Conservation (phyloP, 2,797 vertebrate genomes). For the Enteromius mattozi region DNA sequence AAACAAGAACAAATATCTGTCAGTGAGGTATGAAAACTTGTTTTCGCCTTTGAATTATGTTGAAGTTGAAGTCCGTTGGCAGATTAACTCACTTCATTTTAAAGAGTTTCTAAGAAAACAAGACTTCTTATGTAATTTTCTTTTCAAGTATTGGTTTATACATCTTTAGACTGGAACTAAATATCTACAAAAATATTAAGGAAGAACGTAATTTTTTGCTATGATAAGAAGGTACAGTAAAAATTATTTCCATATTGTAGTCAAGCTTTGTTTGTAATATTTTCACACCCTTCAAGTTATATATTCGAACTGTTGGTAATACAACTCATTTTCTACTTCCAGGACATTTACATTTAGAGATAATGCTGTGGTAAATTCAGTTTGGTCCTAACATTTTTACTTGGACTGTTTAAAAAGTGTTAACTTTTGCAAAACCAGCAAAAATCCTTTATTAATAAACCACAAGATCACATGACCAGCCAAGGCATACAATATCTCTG, state of each 20-base stretch:
- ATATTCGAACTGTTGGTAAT: too few species aligned
- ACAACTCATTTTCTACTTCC: too few species aligned
- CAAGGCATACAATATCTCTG: background rate
- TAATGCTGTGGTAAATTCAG: too few species aligned
- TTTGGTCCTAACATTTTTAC: too few species aligned
- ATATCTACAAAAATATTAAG: background rate
- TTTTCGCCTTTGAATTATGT: background rate
- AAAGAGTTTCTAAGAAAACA: background rate
- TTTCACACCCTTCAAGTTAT: too few species aligned
- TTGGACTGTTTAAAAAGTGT: too few species aligned
- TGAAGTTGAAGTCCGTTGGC: background rate
- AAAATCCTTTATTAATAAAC: too few species aligned
- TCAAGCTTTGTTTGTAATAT: too few species aligned
- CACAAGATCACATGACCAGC: background rate
- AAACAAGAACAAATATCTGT: background rate
- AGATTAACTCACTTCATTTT: background rate
- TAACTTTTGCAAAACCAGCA: too few species aligned
- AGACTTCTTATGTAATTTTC: background rate
- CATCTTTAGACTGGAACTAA: background rate
- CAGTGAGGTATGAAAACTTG: background rate
- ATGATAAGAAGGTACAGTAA: background rate
- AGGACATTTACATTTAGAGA: too few species aligned
- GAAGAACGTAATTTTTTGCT: background rate
- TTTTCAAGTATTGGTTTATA: background rate
- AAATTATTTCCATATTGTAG: background rate